Base-by-base conservation (phyloP, 2,797 vertebrate species). In the Pampus argenteus region DNA sequence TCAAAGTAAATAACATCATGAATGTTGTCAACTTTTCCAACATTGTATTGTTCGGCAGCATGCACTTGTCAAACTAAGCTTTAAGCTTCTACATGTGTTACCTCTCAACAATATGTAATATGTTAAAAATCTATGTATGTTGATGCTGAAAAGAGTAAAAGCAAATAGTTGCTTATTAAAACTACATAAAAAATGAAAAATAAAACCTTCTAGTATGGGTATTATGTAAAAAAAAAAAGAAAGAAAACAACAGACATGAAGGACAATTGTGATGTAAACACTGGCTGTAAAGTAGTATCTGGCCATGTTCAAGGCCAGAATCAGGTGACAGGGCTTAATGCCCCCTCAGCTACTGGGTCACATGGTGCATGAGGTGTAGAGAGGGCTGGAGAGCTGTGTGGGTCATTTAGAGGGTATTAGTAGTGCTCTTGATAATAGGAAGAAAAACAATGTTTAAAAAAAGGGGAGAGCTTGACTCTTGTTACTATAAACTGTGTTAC, bases 291-390 rank as follows among this genome's bases (percentile, higher is more conserved):
- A 76, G 63, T 79, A 66, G 72, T 45, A 63, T 50, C 36, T 65
- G 73, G 28, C 42, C 74, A 68, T 66, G 66, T 69, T 76, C 72
- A 72, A 84, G 77, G 72, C 69, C 70, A 74, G 50, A 83, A 79
- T 92, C 91, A 93, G 86, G 83, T 91, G 92, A 90, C 86, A 66
- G 76, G 71, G 78, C 78, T 92, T 86, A 89, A 45, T 0, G 22
- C 75, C 72, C 68, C 62, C 31, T 63, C 62, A 48, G 72, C 70
- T 78, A 78, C 84, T 66, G 67, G 60, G 84, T 91, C 87, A 90
- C 71, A 76, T 83, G 89, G 71, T 0, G 61, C 47, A 68, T 64
- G 81, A 81, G 61, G 61, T 69, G 78, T 47, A 45, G 64, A 72
- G 58, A 63, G 64, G 49, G 58, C 69, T 64, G 5, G 45, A 77